These are phyloP conservation scores for Lates japonicus DNA, from an alignment of 2,797 vertebrate genomes.

Conservation along the genomic window DNA sequence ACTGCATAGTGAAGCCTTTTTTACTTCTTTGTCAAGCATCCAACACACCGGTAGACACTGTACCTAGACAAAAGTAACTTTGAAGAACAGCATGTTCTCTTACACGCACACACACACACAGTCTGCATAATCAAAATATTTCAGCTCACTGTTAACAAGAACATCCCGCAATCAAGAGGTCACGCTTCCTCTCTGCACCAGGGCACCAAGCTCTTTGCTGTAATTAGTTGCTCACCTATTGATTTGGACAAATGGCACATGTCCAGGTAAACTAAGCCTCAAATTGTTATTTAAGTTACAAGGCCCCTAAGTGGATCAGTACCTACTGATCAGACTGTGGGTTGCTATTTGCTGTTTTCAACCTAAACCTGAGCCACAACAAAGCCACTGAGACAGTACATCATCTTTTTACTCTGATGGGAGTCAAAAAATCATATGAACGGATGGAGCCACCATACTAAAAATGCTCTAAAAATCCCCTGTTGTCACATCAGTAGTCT, in stretches of 20 bases:
- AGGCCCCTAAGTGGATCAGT: neutral
- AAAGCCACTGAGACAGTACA: neutral
- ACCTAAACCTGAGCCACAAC: neutral
- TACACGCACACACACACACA: too few relatives aligned
- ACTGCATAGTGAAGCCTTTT: neutral
- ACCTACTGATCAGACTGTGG: neutral
- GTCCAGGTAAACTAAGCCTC: constrained; percentile 3
- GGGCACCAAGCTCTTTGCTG: neutral
- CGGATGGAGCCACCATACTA: neutral
- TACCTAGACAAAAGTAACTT: constrained; percentile 9
- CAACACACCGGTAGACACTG: neutral
- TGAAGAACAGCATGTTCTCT: constrained; percentile 10
- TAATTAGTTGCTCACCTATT: constrained; percentile 29
- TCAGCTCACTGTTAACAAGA: constrained; percentile 11
- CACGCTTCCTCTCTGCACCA: neutral
- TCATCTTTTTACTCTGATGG: neutral
- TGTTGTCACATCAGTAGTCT: neutral
- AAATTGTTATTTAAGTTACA: constrained; percentile 10
- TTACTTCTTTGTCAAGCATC: neutral
- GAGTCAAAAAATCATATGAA: too few relatives aligned
- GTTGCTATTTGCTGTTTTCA: neutral
- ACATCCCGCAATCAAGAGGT: constrained; percentile 7
- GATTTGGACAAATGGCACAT: constrained; percentile 26
- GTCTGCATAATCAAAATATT: neutral
- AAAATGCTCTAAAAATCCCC: neutral